phyloP scores from a whole-genome alignment of 2,113 vertebrate species.

The Oenanthe melanoleuca region DNA sequence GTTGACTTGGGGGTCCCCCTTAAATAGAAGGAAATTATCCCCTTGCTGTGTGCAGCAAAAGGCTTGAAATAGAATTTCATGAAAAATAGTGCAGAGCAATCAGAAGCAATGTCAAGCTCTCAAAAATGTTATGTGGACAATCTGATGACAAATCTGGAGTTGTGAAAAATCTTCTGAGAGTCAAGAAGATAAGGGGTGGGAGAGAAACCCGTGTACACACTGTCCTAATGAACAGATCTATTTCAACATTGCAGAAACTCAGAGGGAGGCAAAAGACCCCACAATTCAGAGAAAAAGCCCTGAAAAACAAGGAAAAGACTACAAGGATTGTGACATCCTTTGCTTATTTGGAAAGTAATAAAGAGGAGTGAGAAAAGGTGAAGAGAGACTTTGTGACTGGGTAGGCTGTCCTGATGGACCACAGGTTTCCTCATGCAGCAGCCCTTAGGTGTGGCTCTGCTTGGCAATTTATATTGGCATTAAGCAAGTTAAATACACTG shows the following conservation, averaged over 20 bases:
- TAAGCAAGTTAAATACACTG: background rate
- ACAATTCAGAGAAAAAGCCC: background rate
- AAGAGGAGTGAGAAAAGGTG: background rate
- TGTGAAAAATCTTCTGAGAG: background rate
- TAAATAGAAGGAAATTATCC: background rate
- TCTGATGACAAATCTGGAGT: background rate
- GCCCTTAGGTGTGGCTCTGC: background rate
- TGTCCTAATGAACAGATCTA: background rate
- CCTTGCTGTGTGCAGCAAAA: background rate
- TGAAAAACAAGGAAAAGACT: background rate
- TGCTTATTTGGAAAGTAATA: background rate
- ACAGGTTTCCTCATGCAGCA: background rate
- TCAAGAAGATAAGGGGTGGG: background rate
- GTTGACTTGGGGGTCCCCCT: background rate
- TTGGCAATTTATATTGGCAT: background rate
- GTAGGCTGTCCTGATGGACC: background rate
- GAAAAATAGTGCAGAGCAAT: background rate
- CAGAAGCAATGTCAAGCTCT: background rate
- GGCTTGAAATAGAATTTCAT: background rate
- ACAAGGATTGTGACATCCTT: background rate
- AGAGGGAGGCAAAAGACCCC: background rate
- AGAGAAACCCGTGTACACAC: rapidly evolving
- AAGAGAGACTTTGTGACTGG: background rate
- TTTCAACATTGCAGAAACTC: background rate
- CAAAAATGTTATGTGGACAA: background rate